Evolutionary conservation across 1,140 invertebrate species (phyloP).

Genomic region (Orussus abietinus): DNA sequence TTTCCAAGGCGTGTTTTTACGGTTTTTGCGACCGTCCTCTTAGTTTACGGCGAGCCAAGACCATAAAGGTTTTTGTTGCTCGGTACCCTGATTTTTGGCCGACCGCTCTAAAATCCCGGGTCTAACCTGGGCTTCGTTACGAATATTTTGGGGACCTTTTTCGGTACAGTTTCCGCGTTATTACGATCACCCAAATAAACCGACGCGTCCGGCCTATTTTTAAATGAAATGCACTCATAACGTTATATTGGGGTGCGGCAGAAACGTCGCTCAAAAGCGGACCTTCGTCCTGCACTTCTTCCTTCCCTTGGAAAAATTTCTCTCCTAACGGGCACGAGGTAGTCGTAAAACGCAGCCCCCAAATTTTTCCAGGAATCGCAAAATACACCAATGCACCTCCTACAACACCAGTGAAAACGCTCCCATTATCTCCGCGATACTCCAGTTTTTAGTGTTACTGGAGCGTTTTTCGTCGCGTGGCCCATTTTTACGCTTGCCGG

Average conservation of each 20-base stretch:
- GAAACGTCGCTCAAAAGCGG: too few species aligned
- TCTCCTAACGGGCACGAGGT: background rate
- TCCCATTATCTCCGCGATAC: conserved; percentile 9
- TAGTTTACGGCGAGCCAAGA: conserved; percentile 24
- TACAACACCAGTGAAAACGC: background rate
- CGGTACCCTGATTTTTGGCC: conserved; percentile 23
- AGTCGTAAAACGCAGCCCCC: too few species aligned
- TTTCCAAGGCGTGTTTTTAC: conserved; percentile 36
- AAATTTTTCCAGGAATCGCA: too few species aligned
- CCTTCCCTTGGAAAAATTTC: background rate
- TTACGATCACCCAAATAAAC: conserved; percentile 49
- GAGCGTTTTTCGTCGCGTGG: conserved; percentile 37
- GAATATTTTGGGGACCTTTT: conserved; percentile 34
- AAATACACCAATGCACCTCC: background rate
- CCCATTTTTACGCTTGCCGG: conserved; percentile 5
- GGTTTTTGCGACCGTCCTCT: conserved; percentile 30
- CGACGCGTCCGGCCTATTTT: conserved; percentile 31
- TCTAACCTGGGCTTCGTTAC: conserved; percentile 18
- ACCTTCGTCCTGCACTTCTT: too few species aligned
- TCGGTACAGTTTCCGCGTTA: conserved; percentile 44
- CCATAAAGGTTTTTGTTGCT: conserved; percentile 38
- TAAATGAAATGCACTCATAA: conserved; percentile 32
- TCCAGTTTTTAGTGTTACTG: conserved; percentile 50
- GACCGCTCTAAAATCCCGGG: conserved; percentile 17
- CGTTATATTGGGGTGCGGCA: conserved; percentile 35